Conservation (phyloP, 92 coral and sea anemone genomes). For the Blastomussa wellsi region DNA sequence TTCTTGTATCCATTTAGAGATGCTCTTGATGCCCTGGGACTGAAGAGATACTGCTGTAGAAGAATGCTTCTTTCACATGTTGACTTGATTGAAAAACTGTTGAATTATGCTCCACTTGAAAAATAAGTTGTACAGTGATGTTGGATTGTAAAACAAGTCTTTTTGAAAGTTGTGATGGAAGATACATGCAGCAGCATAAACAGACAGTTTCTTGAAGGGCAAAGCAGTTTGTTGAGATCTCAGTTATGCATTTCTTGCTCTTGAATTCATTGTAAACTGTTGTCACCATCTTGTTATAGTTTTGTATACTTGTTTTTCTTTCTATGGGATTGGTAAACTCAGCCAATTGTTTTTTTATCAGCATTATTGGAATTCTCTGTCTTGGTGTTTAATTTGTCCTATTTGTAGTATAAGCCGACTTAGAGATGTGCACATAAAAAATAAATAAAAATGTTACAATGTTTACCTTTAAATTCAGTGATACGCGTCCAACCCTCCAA, state of each 20-base stretch:
- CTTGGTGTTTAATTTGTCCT: neutral
- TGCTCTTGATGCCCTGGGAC: conserved; percentile 96
- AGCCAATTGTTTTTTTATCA: neutral
- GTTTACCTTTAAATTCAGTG: too few species aligned
- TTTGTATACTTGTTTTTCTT: neutral
- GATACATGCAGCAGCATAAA: neutral
- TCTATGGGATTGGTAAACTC: neutral
- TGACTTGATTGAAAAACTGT: conserved; percentile 94
- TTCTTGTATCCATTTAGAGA: conserved; percentile 58
- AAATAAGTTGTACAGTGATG: conserved; percentile 42
- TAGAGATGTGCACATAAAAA: too few species aligned
- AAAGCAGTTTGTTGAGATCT: neutral
- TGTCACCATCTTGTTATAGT: neutral
- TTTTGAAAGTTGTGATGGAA: neutral
- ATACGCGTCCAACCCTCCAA: too few species aligned
- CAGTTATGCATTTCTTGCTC: neutral
- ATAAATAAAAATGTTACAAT: too few species aligned
- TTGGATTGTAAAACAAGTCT: neutral
- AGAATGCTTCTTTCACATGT: conserved; percentile 98
- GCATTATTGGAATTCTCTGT: neutral
- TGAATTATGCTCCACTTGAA: conserved; percentile 96
- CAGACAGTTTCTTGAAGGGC: neutral
- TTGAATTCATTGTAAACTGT: neutral
- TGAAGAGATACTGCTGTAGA: conserved; percentile 95
- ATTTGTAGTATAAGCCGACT: neutral